A percentile compares a stretch with the other conserved stretches of the same genome.
Conservation (phyloP, 2,113 vertebrate species). For the Macroglossus sobrinus region DNA sequence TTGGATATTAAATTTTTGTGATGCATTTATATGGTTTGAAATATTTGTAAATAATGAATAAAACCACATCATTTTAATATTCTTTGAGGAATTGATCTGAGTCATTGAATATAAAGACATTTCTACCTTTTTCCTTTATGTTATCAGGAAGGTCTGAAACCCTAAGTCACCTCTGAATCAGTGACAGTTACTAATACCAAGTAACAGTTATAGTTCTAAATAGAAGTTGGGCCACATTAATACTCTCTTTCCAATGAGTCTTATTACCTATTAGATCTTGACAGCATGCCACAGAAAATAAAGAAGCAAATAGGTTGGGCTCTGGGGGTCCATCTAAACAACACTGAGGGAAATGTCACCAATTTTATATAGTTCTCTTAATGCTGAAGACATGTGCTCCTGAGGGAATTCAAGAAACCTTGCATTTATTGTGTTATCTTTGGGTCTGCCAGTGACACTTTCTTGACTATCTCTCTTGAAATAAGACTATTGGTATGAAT, state of each 20-base stretch:
- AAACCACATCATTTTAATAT: not conserved
- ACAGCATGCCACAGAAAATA: not conserved
- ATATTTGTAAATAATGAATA: not conserved
- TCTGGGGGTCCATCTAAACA: not conserved
- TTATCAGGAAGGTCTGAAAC: not conserved
- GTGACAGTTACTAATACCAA: not conserved
- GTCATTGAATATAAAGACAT: not conserved
- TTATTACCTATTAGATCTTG: not conserved
- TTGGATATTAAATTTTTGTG: not conserved
- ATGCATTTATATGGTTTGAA: not conserved
- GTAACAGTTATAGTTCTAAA: not conserved
- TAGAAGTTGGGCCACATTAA: not conserved
- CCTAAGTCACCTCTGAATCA: not conserved
- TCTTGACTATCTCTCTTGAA: not conserved
- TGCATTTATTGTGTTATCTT: not conserved
- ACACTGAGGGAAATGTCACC: conserved; percentile 4
- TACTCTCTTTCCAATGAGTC: not conserved
- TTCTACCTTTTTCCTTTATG: not conserved
- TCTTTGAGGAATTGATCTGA: not conserved
- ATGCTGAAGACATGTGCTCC: not conserved
- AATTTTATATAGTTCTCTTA: not conserved
- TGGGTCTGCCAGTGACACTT: not conserved
- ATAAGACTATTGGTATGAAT: not conserved
- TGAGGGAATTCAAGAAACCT: conserved; percentile 1
- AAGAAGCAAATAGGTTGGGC: not conserved